Conservation (phyloP, 2,797 vertebrate species). For the Intellagama lesueurii region DNA sequence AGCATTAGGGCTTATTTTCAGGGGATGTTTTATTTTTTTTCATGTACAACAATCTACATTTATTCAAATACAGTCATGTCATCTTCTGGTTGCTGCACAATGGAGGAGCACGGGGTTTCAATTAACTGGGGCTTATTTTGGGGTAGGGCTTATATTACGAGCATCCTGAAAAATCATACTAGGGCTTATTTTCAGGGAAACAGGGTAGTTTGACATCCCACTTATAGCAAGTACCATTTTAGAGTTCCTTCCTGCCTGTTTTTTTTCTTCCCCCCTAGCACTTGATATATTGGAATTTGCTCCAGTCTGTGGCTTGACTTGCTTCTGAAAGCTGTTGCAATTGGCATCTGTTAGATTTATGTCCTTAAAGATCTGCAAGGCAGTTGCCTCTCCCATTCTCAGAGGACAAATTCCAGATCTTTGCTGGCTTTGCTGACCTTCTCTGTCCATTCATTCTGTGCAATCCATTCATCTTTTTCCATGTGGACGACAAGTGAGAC, state of each 20-base stretch:
- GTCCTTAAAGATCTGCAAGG: slow-evolving; percentile 32
- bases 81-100: too few relatives aligned
- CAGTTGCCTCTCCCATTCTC: background rate
- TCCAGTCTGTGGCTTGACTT: slow-evolving; percentile 23
- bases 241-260: background rate
- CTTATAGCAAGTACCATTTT: background rate
- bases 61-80: too few relatives aligned
- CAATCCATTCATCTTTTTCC: slow-evolving; percentile 78
- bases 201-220: too few relatives aligned
- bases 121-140: too few relatives aligned
- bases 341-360: slow-evolving; percentile 48
- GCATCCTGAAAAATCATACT: too few relatives aligned
- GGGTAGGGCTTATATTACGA: too few relatives aligned
- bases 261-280: background rate
- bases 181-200: too few relatives aligned
- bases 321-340: slow-evolving; percentile 41
- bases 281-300: slow-evolving; percentile 27
- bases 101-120: too few relatives aligned
- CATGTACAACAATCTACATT: too few relatives aligned
- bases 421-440: slow-evolving; percentile 73
- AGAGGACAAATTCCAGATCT: slow-evolving; percentile 49
- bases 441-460: slow-evolving; percentile 70
- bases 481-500: slow-evolving; percentile 63
- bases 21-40: too few relatives aligned
- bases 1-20: too few relatives aligned